Percentiles rank a stretch among this genome's conserved stretches.
phyloP scores from a whole-genome alignment of 2,888 invertebrate species.

The Nipponacmea schrenckii region DNA sequence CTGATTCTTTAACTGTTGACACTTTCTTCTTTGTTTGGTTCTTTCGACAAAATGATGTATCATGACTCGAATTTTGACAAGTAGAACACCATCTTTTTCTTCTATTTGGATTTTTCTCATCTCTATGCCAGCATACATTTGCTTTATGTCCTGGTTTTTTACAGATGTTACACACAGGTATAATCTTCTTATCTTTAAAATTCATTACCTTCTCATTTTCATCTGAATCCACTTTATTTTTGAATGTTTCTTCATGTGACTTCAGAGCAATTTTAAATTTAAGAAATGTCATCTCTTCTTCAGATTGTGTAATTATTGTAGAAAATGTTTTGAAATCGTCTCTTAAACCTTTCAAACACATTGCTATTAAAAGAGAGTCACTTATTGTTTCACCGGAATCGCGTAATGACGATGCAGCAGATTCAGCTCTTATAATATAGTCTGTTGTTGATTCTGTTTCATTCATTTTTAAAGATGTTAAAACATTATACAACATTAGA shows the following conservation, averaged over 20 bases:
- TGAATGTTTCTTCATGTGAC: constrained; percentile 13
- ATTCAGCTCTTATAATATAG: constrained; percentile 24
- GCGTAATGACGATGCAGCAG: constrained; percentile 17
- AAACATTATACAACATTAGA: constrained; percentile 29
- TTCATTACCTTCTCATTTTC: no score
- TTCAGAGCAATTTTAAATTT: constrained; percentile 26
- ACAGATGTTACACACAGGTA: no score
- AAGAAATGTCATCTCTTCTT: constrained; percentile 19
- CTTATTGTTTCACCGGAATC: constrained; percentile 25
- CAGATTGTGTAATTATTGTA: constrained; percentile 24
- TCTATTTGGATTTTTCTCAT: no score
- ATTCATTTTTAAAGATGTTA: constrained; percentile 26
- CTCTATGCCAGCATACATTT: no score
- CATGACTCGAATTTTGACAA: no score
- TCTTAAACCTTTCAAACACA: constrained; percentile 32
- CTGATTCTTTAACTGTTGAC: no score
- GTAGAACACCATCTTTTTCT: no score
- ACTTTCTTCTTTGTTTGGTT: no score
- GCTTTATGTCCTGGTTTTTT: no score
- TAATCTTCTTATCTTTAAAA: no score
- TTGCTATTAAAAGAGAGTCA: constrained; percentile 31
- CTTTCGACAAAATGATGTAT: no score
- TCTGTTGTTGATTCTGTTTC: constrained; percentile 26
- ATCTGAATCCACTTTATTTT: no score
- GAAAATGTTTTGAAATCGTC: constrained; percentile 27